A percentile compares a stretch with the other conserved stretches of the same genome.
Conservation (phyloP, 2,797 vertebrate species). For the Parambassis ranga region DNA sequence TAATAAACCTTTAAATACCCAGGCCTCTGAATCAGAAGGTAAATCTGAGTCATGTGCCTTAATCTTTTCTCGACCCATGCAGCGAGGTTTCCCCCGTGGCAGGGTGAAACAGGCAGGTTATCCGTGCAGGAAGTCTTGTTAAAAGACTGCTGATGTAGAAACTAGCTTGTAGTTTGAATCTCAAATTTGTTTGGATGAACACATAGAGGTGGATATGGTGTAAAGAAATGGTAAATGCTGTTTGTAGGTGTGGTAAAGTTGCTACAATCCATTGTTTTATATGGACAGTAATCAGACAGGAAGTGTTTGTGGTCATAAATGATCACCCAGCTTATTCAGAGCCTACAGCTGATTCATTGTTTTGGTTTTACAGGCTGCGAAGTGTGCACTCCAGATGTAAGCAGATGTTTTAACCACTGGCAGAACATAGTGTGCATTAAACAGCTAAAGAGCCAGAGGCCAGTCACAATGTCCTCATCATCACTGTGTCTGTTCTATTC, state of each 20-base stretch:
- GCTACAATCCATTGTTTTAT: background rate
- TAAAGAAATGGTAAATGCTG: too few species aligned
- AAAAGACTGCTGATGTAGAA: conserved; percentile 23
- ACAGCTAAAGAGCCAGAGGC: background rate
- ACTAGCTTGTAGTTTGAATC: conserved; percentile 21
- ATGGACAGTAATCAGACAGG: background rate
- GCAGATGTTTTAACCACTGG: background rate
- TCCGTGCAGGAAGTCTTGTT: conserved; percentile 34
- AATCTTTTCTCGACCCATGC: conserved; percentile 18
- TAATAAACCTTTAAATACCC: too few species aligned
- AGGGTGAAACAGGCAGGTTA: conserved; percentile 14
- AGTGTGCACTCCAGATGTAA: background rate
- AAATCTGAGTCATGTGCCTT: conserved; percentile 21
- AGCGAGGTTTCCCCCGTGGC: conserved; percentile 15
- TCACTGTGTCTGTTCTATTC: too few species aligned
- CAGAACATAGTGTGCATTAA: background rate
- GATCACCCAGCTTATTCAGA: background rate
- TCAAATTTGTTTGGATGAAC: background rate
- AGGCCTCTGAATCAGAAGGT: background rate
- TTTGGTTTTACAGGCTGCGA: background rate
- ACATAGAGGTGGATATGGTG: too few species aligned
- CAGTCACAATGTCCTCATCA: too few species aligned
- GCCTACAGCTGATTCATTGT: background rate
- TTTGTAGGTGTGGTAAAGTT: too few species aligned
- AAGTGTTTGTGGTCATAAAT: background rate